Base-by-base conservation (phyloP, 2,797 vertebrate genomes). In the Cynopterus sphinx region DNA sequence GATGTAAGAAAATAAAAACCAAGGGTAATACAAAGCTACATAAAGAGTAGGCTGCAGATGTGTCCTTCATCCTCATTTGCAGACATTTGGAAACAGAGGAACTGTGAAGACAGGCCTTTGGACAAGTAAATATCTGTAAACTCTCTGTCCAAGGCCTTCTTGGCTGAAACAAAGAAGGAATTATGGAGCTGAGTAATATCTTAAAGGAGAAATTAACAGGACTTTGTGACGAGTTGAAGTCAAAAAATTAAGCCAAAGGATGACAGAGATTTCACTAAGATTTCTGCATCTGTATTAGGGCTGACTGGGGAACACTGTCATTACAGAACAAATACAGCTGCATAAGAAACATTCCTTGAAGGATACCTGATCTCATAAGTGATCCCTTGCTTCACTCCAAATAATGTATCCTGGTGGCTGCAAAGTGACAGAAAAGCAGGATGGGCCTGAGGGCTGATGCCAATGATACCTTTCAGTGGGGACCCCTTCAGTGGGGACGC, bases 1-100 rank as follows among this genome's bases (percentile, higher is more conserved):
- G 41, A 87, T 61, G n/a, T 46, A 91, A 65, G 28, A 88, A 95
- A 96, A 90, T 73, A 92, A 95, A 96, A 73, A 82, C 39, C 16
- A 93, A 85, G 41, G 6, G n/a, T 87, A 87, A 87, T 53, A 79
- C n/a, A 68, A 59, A 94, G 79, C 49, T 81, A 65, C 13, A 78
- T 17, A 90, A 92, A 95, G n/a, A 51, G 61, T 7, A 49, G 26
- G 53, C 28, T 70, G 31, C 43, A 95, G 78, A 89, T n/a, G 24
- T 36, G 49, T 87, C 77, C 26, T n/a, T 51, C 46, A 24, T 31
- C 61, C 43, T 82, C 21, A 77, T 68, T 51, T 93, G 22, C 6
- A 91, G 21, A 77, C 9, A 59, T 81, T 12, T 78, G 70, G 59
- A 89, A 86, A 87, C 5, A 91, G 55, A 94, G 15, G 39, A 96